Conservation (phyloP, 2,888 invertebrate genomes). For the Tolmerus cingulatus region DNA sequence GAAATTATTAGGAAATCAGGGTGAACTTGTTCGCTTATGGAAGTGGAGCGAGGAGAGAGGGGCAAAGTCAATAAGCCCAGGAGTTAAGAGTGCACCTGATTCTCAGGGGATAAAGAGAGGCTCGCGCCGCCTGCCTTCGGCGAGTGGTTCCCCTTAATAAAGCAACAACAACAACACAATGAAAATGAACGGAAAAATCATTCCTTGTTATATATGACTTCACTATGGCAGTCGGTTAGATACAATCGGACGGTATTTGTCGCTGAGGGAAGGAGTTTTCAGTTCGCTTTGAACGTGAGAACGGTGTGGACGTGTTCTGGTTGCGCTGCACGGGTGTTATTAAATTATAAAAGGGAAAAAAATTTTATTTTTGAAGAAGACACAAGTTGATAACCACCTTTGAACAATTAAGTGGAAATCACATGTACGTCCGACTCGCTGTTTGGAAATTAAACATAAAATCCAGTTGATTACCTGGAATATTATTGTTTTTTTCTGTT, state of each 20-base stretch:
- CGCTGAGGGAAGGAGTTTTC: slow-evolving; percentile 53
- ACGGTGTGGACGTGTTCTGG: slow-evolving; percentile 59
- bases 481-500: not conserved
- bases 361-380: not conserved
- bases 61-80: not conserved
- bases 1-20: not conserved
- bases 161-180: slow-evolving; percentile 26
- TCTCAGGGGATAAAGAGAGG: not conserved
- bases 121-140: not conserved
- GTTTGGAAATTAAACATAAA: not conserved
- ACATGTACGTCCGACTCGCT: not conserved
- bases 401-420: not conserved
- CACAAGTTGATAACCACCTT: not conserved
- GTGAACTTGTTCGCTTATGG: not conserved
- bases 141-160: slow-evolving; percentile 11
- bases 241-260: slow-evolving; percentile 39
- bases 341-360: slow-evolving; percentile 22
- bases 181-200: slow-evolving; percentile 36
- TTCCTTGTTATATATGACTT: slow-evolving; percentile 24
- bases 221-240: slow-evolving; percentile 53
- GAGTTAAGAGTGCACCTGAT: slow-evolving; percentile 2
- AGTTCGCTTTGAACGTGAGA: slow-evolving; percentile 63
- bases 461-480: not conserved
- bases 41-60: not conserved
- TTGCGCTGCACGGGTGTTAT: slow-evolving; percentile 24